Conservation (phyloP, 2,797 vertebrate genomes). For the Ctenopoma kingsleyae region DNA sequence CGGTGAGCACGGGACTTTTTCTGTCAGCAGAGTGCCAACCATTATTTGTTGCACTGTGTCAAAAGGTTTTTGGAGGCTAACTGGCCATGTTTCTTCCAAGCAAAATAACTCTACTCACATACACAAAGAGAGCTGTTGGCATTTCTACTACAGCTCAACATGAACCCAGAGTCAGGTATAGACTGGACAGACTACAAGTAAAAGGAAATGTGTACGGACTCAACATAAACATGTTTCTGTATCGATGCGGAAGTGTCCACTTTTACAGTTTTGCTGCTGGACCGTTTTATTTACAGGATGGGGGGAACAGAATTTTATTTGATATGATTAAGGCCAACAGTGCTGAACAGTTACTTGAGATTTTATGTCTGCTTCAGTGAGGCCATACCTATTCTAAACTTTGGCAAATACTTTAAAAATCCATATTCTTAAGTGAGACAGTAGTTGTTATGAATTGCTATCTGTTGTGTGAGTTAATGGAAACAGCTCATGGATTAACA, state of each 20-base stretch:
- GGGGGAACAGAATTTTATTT: conserved; percentile 54
- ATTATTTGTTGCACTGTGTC: conserved; percentile 22
- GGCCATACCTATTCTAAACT: conserved; percentile 65
- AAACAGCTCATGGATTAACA: conserved; percentile 28
- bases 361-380: conserved; percentile 57
- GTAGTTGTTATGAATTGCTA: conserved; percentile 31
- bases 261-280: conserved; percentile 73
- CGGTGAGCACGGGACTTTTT: conserved; percentile 26
- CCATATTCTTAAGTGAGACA: conserved; percentile 50
- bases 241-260: conserved; percentile 63
- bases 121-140: conserved; percentile 37
- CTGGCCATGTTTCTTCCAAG: conserved; percentile 39
- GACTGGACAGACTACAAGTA: conserved; percentile 13
- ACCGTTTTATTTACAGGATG: conserved; percentile 62
- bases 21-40: conserved; percentile 26
- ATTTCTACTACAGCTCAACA: conserved; percentile 45
- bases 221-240: conserved; percentile 46
- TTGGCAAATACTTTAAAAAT: conserved; percentile 65
- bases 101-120: conserved; percentile 42
- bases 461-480: conserved; percentile 34
- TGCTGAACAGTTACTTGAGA: conserved; percentile 48
- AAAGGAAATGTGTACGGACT: conserved; percentile 6
- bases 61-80: conserved; percentile 28
- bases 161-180: conserved; percentile 8
- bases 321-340: conserved; percentile 27